phyloP scores from a whole-genome alignment of 2,113 vertebrate species.

The Butorides virescens region DNA sequence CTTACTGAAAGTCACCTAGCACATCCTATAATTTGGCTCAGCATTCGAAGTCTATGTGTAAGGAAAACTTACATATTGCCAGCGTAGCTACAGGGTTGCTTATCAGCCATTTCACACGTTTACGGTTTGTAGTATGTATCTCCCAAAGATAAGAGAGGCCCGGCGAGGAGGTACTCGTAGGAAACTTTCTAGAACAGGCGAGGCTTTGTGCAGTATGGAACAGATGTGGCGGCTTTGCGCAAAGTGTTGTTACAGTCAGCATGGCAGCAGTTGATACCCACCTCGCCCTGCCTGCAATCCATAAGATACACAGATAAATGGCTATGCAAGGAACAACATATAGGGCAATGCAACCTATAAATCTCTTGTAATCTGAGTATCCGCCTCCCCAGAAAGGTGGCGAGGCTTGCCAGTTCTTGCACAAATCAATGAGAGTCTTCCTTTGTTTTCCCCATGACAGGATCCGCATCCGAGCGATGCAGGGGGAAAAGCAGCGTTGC shows the following conservation, averaged over 20 bases:
- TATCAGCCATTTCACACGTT: not conserved
- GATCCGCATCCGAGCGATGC: fast-evolving
- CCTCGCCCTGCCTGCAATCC: not conserved
- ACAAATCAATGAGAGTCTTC: not conserved
- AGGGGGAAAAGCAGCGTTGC: not conserved
- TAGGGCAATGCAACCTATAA: not conserved
- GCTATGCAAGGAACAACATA: not conserved
- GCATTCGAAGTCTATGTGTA: not conserved
- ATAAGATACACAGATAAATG: not conserved
- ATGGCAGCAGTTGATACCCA: not conserved
- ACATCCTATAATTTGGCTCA: not conserved
- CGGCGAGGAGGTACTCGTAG: not conserved
- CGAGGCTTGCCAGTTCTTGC: not conserved
- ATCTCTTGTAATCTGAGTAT: not conserved
- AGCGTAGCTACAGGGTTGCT: not conserved
- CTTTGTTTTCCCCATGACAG: not conserved
- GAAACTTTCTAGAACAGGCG: not conserved
- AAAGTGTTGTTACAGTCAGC: not conserved
- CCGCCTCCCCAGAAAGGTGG: not conserved
- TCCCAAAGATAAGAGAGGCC: not conserved
- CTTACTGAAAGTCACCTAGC: not conserved
- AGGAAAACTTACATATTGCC: not conserved
- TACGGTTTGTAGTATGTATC: not conserved
- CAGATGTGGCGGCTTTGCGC: not conserved
- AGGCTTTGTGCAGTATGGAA: not conserved